Evolutionary conservation across 2,113 vertebrate genomes (phyloP).

Genomic region (Embiotoca jacksoni): DNA sequence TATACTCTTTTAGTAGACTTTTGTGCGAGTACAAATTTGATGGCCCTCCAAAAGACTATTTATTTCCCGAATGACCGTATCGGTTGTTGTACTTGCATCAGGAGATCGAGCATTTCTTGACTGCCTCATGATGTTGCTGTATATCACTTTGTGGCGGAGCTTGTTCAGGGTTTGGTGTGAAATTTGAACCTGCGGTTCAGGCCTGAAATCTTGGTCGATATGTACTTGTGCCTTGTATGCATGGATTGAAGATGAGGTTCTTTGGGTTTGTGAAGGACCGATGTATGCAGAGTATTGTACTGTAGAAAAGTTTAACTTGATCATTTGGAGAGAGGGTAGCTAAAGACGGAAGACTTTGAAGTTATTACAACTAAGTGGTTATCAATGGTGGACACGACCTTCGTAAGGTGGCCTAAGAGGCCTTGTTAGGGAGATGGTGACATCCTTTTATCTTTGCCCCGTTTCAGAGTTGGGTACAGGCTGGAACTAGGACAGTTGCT

Average conservation of each 20-base stretch:
- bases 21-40: too few species aligned
- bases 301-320: background rate
- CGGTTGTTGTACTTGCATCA: too few species aligned
- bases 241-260: too few species aligned
- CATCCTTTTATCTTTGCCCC: constrained; percentile 62
- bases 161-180: constrained; percentile 2
- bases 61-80: too few species aligned
- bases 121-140: background rate
- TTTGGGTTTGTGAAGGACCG: too few species aligned
- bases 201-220: background rate
- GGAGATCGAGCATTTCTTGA: background rate
- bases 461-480: constrained; percentile 71
- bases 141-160: constrained; percentile 1
- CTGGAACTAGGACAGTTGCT: constrained; percentile 81
- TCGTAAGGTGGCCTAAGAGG: background rate
- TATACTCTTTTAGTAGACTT: too few species aligned
- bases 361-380: background rate
- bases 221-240: background rate
- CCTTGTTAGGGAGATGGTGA: constrained; percentile 25
- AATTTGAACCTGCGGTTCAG: background rate
- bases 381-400: background rate
- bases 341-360: constrained; percentile 7
- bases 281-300: background rate
- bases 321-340: too few species aligned
- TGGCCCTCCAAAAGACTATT: too few species aligned